Base-by-base conservation (phyloP, 2,797 vertebrate species). In the Poecile montanus region DNA sequence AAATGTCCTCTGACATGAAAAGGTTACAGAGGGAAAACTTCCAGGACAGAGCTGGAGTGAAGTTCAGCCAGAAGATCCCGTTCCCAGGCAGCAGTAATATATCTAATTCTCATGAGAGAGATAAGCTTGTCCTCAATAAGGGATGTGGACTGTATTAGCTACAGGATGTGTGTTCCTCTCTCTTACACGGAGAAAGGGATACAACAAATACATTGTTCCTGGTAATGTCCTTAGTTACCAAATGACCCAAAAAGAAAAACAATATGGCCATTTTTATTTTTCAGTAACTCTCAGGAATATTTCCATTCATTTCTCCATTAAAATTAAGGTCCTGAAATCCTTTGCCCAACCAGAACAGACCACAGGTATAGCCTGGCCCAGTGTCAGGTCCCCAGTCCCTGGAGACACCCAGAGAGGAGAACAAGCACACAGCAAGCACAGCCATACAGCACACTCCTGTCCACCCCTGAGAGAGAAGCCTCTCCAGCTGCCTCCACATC, bases 381-480 rank as follows among this genome's bases (percentile, higher is more conserved):
- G 17, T 14, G 47, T 16, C n/a, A 36, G 44, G n/a, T 45, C 42
- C 15, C 38, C n/a, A 78, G 3, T 5, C 17, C 27, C 45, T n/a
- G 54, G 16, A 57, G 32, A 44, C 22, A 32, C 8, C 16, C 47
- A 25, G 53, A 36, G 27, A 78, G 9, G 13, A 77, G 38, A 76
- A 36, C 2, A 44, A 57, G 22, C 10, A 7, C 2, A 6, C 27
- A 51, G 38, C 7, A 60, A 53, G 25, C 0, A 0, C 44, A 72
- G 50, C 21, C 27, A 22, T 18, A 11, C 8, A 25, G 42, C 29
- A 40, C 2, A 4, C 2, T n/a, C 47, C 66, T 73, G 1, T 4
- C 38, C 70, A 44, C 4, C 2, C 40, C 21, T 0, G 2, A 30
- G 54, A 63, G 29, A 76, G n/a, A 2, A 74, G 34, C 34, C 47